These are phyloP conservation scores for Drosophila burlai DNA, from an alignment of 1,140 invertebrate genomes.

Conservation along the genomic window DNA sequence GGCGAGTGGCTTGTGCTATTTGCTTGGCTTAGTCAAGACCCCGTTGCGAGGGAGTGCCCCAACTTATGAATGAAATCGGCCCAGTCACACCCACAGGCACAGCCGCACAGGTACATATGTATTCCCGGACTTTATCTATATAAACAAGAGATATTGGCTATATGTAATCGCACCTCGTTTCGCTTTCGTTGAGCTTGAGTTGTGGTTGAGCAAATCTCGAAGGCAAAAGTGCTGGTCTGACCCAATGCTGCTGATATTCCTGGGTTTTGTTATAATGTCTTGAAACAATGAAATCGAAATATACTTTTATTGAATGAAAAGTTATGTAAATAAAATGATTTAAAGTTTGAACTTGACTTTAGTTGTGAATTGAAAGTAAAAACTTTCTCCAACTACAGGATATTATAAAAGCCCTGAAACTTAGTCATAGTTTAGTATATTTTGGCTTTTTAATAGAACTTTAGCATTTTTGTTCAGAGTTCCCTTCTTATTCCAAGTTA, in stretches of 20 bases:
- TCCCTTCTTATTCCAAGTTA: too few relatives aligned
- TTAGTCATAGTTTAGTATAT: too few relatives aligned
- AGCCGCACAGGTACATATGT: conserved; percentile 4
- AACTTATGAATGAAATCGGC: conserved; percentile 75
- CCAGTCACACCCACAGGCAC: conserved; percentile 69
- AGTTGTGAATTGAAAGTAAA: too few relatives aligned
- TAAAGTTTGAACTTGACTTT: neutral
- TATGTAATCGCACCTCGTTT: conserved; percentile 60
- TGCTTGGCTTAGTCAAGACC: conserved; percentile 47
- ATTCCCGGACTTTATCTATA: conserved; percentile 65
- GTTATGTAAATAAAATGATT: neutral
- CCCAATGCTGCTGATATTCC: neutral
- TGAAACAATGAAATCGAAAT: neutral
- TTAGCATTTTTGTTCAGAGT: too few relatives aligned
- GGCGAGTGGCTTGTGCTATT: conserved; percentile 50
- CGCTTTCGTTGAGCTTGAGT: conserved; percentile 52
- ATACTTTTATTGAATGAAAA: neutral
- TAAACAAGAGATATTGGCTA: conserved; percentile 74
- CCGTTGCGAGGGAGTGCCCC: conserved; percentile 44
- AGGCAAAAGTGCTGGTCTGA: conserved; percentile 1
- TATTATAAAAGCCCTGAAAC: fast-evolving
- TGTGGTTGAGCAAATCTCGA: conserved; percentile 20
- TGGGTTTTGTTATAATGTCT: neutral
- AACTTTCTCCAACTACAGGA: too few relatives aligned
- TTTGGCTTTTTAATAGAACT: neutral